Conservation (phyloP, 1,140 invertebrate genomes). For the Popillia japonica region DNA sequence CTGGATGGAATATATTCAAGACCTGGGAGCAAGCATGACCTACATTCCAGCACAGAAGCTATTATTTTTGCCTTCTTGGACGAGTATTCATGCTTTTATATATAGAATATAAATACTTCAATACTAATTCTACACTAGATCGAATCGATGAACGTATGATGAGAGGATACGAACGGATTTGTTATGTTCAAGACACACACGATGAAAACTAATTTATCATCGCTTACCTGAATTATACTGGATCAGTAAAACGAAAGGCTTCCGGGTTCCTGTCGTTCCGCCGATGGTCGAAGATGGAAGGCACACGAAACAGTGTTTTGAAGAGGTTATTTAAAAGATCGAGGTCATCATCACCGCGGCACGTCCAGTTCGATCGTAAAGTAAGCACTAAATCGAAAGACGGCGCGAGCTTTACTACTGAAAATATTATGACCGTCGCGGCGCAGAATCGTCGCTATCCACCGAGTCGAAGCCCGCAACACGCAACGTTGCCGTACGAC, state of each 20-base stretch:
- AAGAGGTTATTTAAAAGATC: conserved; percentile 7
- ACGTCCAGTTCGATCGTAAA: conserved; percentile 5
- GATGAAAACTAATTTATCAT: too few species aligned
- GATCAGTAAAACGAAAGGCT: background rate
- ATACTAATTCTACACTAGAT: background rate
- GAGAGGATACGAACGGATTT: too few species aligned
- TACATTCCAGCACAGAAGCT: background rate
- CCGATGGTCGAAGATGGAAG: background rate
- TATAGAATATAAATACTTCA: background rate
- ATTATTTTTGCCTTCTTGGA: background rate
- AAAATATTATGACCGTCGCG: conserved; percentile 20
- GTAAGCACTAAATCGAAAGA: conserved; percentile 31
- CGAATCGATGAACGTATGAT: background rate
- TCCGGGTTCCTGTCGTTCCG: conserved; percentile 1
- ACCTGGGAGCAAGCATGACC: conserved; percentile 5
- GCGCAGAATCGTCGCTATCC: conserved; percentile 8
- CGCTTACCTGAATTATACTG: background rate
- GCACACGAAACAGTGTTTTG: conserved; percentile 10
- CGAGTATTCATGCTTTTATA: background rate
- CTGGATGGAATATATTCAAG: background rate
- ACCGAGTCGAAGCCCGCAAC: background rate
- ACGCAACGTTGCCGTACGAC: background rate
- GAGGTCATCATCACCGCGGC: conserved; percentile 15
- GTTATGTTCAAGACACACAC: too few species aligned
- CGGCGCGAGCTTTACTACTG: conserved; percentile 29